A percentile compares a stretch with the other conserved stretches of the same genome.
These are phyloP conservation scores for Pseudomyrmex pallidus DNA, from an alignment of 1,140 invertebrate genomes.

Conservation along the genomic window DNA sequence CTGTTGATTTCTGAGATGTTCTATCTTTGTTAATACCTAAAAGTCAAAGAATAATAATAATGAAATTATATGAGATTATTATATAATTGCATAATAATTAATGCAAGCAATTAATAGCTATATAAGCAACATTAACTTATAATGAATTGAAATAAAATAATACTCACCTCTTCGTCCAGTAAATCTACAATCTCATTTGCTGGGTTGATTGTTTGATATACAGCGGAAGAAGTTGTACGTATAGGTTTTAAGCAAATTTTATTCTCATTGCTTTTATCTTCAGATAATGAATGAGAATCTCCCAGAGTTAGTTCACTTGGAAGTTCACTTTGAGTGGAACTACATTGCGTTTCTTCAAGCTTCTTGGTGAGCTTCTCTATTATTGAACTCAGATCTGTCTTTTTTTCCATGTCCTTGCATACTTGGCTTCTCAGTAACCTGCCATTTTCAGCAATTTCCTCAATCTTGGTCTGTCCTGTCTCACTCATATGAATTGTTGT, in stretches of 20 bases:
- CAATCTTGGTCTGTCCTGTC: conserved; percentile 12
- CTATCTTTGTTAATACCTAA: conserved; percentile 86
- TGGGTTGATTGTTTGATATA: conserved; percentile 84
- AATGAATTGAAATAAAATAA: conserved; percentile 45
- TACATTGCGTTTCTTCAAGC: conserved; percentile 61
- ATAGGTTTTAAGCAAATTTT: conserved; percentile 84
- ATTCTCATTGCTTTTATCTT: no score
- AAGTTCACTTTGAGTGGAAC: no score
- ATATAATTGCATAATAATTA: conserved; percentile 9
- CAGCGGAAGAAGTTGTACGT: conserved; percentile 83
- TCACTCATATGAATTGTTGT: conserved; percentile 34
- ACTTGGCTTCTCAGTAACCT: conserved; percentile 76
- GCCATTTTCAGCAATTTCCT: conserved; percentile 79
- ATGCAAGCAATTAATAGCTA: not conserved
- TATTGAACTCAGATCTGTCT: conserved; percentile 87
- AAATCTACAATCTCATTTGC: conserved; percentile 76
- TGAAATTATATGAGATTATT: conserved; percentile 30
- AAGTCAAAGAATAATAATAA: conserved; percentile 64
- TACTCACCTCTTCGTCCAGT: conserved; percentile 84
- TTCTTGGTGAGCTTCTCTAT: conserved; percentile 83
- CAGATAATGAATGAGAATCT: no score
- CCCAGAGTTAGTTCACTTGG: not conserved
- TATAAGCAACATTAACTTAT: not conserved
- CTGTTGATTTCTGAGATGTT: conserved; percentile 83
- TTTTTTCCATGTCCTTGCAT: conserved; percentile 79